Conservation (phyloP, 2,797 vertebrate genomes). For the Pseudochaenichthys georgianus region DNA sequence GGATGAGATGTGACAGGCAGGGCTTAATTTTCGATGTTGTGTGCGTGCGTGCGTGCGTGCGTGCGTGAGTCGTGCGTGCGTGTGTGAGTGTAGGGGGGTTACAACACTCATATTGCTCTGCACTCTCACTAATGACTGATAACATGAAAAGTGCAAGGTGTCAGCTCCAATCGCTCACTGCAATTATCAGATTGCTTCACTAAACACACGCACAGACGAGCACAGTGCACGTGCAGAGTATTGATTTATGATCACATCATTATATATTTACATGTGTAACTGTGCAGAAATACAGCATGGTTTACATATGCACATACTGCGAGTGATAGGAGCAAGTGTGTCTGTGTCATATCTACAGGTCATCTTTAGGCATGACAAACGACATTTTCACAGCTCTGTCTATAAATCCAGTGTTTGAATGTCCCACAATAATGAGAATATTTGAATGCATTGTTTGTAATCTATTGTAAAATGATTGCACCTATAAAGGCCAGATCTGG, state of each 20-base stretch:
- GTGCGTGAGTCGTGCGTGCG: slow-evolving; percentile 9
- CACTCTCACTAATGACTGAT: slow-evolving; percentile 62
- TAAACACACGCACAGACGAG: slow-evolving; percentile 12
- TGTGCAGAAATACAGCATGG: not conserved
- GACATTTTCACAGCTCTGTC: not conserved
- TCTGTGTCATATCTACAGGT: not conserved
- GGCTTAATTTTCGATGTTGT: slow-evolving; percentile 9
- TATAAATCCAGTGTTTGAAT: not conserved
- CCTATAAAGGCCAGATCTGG: not conserved
- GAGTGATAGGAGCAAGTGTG: not conserved
- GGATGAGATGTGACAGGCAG: slow-evolving; percentile 48
- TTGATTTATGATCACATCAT: slow-evolving; percentile 17
- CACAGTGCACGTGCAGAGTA: not conserved
- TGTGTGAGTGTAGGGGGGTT: slow-evolving; percentile 10
- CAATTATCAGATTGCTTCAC: slow-evolving; percentile 43
- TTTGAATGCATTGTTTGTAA: not conserved
- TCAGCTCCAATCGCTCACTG: slow-evolving; percentile 41
- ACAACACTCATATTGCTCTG: slow-evolving; percentile 44
- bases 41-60: not conserved
- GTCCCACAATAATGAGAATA: not conserved
- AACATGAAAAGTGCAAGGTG: slow-evolving; percentile 57
- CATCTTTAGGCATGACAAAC: not conserved
- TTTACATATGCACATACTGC: not conserved
- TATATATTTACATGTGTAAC: not conserved
- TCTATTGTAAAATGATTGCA: not conserved